phyloP scores from a whole-genome alignment of 2,797 vertebrate species.

The Anguilla obscura region DNA sequence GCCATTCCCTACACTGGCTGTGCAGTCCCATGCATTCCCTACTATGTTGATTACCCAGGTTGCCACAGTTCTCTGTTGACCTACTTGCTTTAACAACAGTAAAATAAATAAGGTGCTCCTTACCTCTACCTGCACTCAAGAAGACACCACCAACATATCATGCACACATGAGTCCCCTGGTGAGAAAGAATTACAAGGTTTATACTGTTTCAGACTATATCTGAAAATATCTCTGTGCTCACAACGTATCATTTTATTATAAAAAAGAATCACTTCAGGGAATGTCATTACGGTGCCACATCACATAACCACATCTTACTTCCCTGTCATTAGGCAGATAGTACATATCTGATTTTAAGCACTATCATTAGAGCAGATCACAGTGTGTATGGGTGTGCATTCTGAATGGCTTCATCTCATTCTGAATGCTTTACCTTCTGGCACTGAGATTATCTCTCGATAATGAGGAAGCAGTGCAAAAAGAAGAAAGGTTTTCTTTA shows the following conservation, averaged over 20 bases:
- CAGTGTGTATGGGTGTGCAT: background rate
- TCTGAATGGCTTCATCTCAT: background rate
- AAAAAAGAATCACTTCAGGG: background rate
- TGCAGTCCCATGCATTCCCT: too few relatives aligned
- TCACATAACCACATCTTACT: background rate
- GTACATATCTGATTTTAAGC: background rate
- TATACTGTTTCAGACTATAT: background rate
- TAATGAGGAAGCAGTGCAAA: background rate
- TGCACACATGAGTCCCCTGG: slow-evolving; percentile 3
- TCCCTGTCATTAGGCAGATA: background rate
- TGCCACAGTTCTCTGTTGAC: too few relatives aligned
- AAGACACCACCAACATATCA: background rate
- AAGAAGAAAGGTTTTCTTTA: background rate
- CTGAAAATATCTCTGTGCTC: background rate
- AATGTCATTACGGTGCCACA: background rate
- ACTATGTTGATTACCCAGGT: too few relatives aligned
- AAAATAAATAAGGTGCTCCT: background rate
- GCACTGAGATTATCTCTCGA: background rate
- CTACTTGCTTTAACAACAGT: too few relatives aligned
- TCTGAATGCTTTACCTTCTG: background rate
- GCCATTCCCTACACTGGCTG: too few relatives aligned
- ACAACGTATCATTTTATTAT: background rate
- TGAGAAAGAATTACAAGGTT: background rate
- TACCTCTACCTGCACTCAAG: background rate
- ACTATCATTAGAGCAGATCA: background rate